Evolutionary conservation across 2,888 invertebrate species (phyloP).

Genomic region (Norana najaformis): DNA sequence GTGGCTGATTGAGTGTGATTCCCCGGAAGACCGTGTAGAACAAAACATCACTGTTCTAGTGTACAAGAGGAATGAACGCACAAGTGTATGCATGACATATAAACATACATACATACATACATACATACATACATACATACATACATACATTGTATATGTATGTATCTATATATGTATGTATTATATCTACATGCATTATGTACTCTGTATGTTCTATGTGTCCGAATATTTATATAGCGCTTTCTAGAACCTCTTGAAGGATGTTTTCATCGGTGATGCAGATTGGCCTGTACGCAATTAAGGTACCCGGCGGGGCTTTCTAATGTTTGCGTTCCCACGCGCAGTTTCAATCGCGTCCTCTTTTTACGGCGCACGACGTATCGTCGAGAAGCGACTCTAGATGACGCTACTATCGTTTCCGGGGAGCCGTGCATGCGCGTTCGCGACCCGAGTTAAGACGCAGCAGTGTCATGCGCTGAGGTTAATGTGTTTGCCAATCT

Average conservation of each 20-base stretch:
- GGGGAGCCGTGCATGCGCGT: not conserved
- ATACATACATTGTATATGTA: no score
- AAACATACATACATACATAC: no score
- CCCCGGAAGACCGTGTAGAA: no score
- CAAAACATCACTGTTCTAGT: no score
- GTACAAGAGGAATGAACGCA: no score
- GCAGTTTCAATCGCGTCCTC: not conserved
- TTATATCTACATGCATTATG: no score
- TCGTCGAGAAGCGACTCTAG: not conserved
- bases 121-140: no score
- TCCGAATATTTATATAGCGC: not conserved
- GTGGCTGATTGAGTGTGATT: no score
- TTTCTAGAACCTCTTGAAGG: not conserved
- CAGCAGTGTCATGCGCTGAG: conserved; percentile 13
- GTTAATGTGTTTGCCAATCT: conserved; percentile 7
- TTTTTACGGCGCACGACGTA: not conserved
- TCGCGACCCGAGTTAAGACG: conserved; percentile 13
- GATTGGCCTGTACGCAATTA: not conserved
- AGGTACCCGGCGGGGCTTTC: not conserved
- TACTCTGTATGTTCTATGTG: no score
- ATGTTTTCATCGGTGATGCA: not conserved
- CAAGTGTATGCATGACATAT: not conserved
- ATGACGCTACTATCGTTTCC: conserved; percentile 1
- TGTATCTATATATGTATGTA: no score
- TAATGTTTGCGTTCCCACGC: conserved; percentile 13